Evolutionary conservation across 2,797 vertebrate genomes (phyloP), one percentile per base, ranked within the genome.

Genomic region (Silurus lanzhouensis): DNA sequence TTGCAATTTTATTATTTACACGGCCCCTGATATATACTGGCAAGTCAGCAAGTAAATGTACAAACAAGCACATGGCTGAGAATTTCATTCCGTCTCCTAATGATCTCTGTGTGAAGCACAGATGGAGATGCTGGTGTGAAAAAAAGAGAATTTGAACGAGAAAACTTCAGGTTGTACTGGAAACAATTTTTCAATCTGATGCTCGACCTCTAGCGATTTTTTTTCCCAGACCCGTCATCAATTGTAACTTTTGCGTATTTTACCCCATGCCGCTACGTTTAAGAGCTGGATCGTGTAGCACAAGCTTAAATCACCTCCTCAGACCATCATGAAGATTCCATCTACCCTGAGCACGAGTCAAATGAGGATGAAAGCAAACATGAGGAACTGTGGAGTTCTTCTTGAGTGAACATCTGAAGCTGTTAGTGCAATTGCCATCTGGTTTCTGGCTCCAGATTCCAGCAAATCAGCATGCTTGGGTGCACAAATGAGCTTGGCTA

Each of bases 161-260:
- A 81, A 78, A 25, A 27, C 76, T 61, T 63, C 58, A 79, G 76
- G 58, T 79, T 44, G 48, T 25, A 57, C 20, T 27, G 64, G 25
- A 46, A 77, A 55, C 71, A 55, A 25, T 66, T 55, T 38, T 57
- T 22, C 83, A 84, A 64, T 77, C 83, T 77, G 83, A 7, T 52
- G 46, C 27, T 66, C 83, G 13, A 77, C 46, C 74, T 57, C 61
- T 9, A 66, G 72, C 25, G 10, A 22, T 67, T 77, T 84, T 76
- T 84, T 76, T 38, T 38, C n/a, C 63, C 57, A 13, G 52, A 67
- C 19, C 1, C 48, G 9, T 13, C 61, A 66, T 67, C 48, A 67
- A 55, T 67, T 66, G 61, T 76, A 76, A 66, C 61, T 63, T 61
- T 48, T 17, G 48, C 27, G 52, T 31, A 48, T 67, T 77, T 57